Evolutionary conservation across 2,797 vertebrate genomes (phyloP), one percentile per base, ranked within the genome.

Genomic region (Vespertilio murinus): DNA sequence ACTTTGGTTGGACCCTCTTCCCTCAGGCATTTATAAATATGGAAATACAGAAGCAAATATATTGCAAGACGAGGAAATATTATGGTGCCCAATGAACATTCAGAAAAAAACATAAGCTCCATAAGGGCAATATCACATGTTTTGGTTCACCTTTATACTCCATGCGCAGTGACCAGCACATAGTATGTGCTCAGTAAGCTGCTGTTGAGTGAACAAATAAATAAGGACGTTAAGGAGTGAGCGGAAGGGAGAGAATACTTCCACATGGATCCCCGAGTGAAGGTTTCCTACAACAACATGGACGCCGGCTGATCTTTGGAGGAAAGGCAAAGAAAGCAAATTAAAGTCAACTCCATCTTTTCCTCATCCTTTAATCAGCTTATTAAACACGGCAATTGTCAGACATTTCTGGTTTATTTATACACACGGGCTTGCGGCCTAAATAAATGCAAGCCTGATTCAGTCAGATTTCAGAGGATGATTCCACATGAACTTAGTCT

Each of bases 111-210:
- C 2, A 1, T 2, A 30, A 69, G 30, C 10, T 87, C 67, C 17
- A 0, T 22, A 6, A 77, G 16, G 35, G 2, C 2, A 12, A 9
- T 1, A 11, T 17, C 75, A 33, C 1, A 6, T 30, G 0, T 70
- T 10, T 2, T 25, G 45, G 59, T 28, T 79, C 12, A 77, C 25
- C n/a, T 3, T 8, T 49, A 45, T 1, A 17, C 2, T 17, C 12
- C 18, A 8, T 0, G 49, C 7, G 2, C 3, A 16, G 81, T 28
- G 20, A 1, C 45, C 5, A 49, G 38, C 11, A 9, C 28, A 28
- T 11, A 69, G 30, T 6, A 61, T 5, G 6, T 45, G 33, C 61
- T 85, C 69, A 17, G 52, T 17, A 80, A 93, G 87, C 4, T 65
- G 5, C 3, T 54, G 2, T 10, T 30, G 59, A 67, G 18, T 77